A percentile compares a stretch with the other conserved stretches of the same genome.
These are phyloP conservation scores for Hylomyscus alleni DNA, from an alignment of 2,797 vertebrate genomes.

Conservation along the genomic window DNA sequence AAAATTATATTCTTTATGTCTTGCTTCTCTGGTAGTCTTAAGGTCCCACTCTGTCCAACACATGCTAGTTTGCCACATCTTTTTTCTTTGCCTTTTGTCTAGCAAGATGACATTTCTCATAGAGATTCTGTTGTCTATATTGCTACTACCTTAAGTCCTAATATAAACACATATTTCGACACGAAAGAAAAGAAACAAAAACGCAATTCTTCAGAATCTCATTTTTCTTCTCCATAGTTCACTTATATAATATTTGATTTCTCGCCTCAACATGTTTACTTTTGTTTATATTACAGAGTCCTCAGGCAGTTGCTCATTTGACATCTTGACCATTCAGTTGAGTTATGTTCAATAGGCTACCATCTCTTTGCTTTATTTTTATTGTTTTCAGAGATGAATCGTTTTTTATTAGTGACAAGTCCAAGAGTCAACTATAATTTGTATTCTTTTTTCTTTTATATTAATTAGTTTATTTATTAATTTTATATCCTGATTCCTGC, in stretches of 20 bases:
- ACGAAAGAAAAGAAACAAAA: constrained; percentile 1
- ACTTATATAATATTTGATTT: neutral
- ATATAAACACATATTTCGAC: neutral
- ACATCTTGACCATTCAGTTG: constrained; percentile 35
- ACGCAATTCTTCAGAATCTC: neutral
- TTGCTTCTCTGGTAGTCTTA: neutral
- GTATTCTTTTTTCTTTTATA: neutral
- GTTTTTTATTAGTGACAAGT: neutral
- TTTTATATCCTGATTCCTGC: neutral
- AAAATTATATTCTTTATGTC: neutral
- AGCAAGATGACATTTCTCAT: neutral
- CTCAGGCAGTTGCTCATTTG: neutral
- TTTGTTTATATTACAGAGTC: constrained; percentile 46
- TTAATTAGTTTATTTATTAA: neutral
- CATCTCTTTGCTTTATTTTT: constrained; percentile 20
- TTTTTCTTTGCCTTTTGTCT: neutral
- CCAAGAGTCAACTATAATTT: neutral
- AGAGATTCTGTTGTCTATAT: neutral
- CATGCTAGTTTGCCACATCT: neutral
- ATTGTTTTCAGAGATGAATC: neutral
- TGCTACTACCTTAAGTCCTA: neutral
- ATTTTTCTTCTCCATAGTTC: neutral
- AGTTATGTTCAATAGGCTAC: neutral
- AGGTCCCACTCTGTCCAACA: neutral
- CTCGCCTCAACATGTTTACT: neutral